These are phyloP conservation scores for Holocentrus rufus DNA, from an alignment of 2,797 vertebrate genomes.

Conservation along the genomic window DNA sequence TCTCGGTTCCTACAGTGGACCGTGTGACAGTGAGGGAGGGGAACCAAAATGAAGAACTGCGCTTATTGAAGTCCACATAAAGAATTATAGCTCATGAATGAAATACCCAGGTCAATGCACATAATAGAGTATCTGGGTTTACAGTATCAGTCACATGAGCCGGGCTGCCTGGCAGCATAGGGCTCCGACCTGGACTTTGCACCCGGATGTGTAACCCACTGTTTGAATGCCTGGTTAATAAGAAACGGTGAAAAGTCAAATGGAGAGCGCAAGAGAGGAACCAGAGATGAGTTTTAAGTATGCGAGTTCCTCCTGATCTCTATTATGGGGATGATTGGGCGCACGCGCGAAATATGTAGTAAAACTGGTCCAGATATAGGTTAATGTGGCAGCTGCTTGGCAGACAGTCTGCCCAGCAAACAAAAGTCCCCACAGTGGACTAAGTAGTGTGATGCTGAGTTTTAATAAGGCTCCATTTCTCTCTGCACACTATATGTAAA, in stretches of 20 bases:
- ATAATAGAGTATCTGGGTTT: background rate
- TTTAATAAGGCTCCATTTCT: background rate
- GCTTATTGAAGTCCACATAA: too few relatives aligned
- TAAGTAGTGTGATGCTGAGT: background rate
- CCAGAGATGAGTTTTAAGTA: slow-evolving; percentile 12
- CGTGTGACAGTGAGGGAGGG: background rate
- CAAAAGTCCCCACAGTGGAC: background rate
- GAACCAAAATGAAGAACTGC: background rate
- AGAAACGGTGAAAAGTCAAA: background rate
- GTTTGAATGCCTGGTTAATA: slow-evolving; percentile 1
- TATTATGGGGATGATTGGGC: background rate
- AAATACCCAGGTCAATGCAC: background rate
- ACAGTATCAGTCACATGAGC: slow-evolving; percentile 50
- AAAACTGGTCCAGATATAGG: slow-evolving; percentile 34
- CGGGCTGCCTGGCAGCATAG: slow-evolving; percentile 54
- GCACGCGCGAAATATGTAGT: slow-evolving; percentile 43
- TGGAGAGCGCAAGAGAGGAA: slow-evolving; percentile 1
- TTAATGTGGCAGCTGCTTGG: background rate
- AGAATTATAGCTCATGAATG: too few relatives aligned
- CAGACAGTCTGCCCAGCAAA: background rate
- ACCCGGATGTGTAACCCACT: slow-evolving; percentile 44
- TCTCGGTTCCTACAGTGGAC: background rate
- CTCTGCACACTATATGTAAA: too few relatives aligned
- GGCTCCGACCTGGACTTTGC: slow-evolving; percentile 54
- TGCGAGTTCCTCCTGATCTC: slow-evolving; percentile 28